phyloP scores from a whole-genome alignment of 2,888 invertebrate genomes.

The Xanthorhoe designata region DNA sequence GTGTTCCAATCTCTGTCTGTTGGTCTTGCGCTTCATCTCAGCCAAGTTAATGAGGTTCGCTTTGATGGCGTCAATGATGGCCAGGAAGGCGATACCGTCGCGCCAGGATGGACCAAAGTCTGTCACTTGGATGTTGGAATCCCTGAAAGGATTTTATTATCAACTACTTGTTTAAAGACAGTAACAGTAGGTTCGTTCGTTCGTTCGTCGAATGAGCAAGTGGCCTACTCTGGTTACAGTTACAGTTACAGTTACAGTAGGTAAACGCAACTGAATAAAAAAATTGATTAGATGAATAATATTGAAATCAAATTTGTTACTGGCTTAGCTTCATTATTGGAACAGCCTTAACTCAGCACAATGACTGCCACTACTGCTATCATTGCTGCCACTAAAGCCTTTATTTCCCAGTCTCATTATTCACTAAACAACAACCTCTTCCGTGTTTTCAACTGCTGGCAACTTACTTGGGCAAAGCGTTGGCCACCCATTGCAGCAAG shows the following conservation, averaged over 20 bases:
- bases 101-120: constrained; percentile 99
- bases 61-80: constrained; percentile 97
- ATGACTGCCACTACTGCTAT: no score
- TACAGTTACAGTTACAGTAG: no score
- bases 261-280: no score
- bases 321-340: no score
- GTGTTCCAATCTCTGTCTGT: constrained; percentile 93
- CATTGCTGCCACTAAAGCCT: background rate
- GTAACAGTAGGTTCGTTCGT: no score
- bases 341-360: no score
- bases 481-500: constrained; percentile 97
- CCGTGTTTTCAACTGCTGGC: background rate
- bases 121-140: constrained; percentile 94
- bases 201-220: no score
- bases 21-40: constrained; percentile 90
- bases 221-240: no score
- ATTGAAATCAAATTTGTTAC: no score
- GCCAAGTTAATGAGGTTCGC: constrained; percentile 96
- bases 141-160: constrained; percentile 80
- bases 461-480: constrained; percentile 89
- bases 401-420: background rate
- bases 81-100: constrained; percentile 97
- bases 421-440: background rate
- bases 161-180: background rate
- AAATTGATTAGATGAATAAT: no score